Evolutionary conservation across 2,113 vertebrate genomes (phyloP), one percentile per base, ranked within the genome.

Genomic region (Archocentrus centrarchus): DNA sequence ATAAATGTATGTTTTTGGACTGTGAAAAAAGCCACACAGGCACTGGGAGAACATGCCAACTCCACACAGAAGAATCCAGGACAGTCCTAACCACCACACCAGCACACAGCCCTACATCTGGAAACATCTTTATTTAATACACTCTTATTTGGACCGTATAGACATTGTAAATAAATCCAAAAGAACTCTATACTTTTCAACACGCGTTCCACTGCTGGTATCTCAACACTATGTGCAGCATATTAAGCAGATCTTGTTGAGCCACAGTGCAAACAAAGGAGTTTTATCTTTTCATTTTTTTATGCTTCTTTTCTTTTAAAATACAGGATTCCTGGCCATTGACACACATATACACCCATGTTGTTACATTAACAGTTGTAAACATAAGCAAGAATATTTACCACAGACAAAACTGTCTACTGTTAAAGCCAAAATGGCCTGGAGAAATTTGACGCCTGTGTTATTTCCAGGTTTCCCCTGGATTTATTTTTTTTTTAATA

Each of bases 161-260:
- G 30, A 17, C 64, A 70, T 70, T 70, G 41, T 70, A 50, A 50
- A 70, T 11, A 70, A 70, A 70, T 70, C 41, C 64, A 70, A 50
- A 50, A 30, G 47, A 70, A 44, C 41, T 41, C 39, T 44, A 44
- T 11, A 70, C 24, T 70, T 70, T 7, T 70, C 24, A 70, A 50
- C 22, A 70, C 2, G 30, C 15, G 11, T 70, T 50, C 15, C 5
- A 18, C 15, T 24, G 30, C 50, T 70, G 41, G 64, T 50, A 41
- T 50, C 5, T 50, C 41, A 70, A 50, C 64, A 70, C 15, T 41
- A 70, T 70, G 24, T 50, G 41, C 24, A 50, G 41, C 9, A 50
- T 68, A 68, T 47, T 68, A 68, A 47, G 44, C 63, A 47, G 64
- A 50, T 50, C 50, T 30, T 50, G 41, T 15, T 18, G 24, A 70